Evolutionary conservation across 1,140 invertebrate genomes (phyloP), one percentile per base, ranked within the genome.

Genomic region (Procambarus clarkii): DNA sequence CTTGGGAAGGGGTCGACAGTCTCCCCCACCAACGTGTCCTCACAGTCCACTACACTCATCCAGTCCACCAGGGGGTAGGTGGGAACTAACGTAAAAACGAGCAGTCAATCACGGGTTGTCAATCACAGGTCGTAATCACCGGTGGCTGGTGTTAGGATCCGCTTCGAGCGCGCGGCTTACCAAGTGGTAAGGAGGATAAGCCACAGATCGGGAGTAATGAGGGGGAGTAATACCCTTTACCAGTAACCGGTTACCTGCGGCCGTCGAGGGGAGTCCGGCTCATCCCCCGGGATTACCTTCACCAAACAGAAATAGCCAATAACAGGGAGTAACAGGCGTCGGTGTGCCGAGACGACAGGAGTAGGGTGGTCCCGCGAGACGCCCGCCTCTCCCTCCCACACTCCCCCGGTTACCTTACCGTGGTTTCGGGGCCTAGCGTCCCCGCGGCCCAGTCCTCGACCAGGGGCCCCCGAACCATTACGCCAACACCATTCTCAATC

Each of bases 181-280:
- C 21, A 24, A 74, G 69, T 11, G 69, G 69, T 34, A 4, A n/a
- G 13, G 69, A 11, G n/a, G 69, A 24, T 24, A 13, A 34, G n/a
- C 21, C 5, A 24, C 4, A n/a, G n/a, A 74, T 74, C 69, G 34
- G 4, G 34, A n/a, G 69, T 74, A 74, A 74, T 74, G n/a, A 74
- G 69, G 69, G n/a, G 69, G 34, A 11, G 21, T 8, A 74, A 8
- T 8, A 2, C 69, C 7, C 69, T 24, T n/a, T 64, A 34, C n/a
- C 69, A 34, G 69, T 74, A 74, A 74, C n/a, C 24, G 69, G n/a
- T 74, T 74, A 74, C 69, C 69, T 74, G 69, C 24, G 60, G 60
- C 13, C 13, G 9, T 15, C 60, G 69, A 74, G 69, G 69, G 69
- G 69, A 74, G 69, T 24, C 69, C 21, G 5, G 7, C 13, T 74